Conservation (phyloP, 2,113 vertebrate species). For the Hypomesus transpacificus region DNA sequence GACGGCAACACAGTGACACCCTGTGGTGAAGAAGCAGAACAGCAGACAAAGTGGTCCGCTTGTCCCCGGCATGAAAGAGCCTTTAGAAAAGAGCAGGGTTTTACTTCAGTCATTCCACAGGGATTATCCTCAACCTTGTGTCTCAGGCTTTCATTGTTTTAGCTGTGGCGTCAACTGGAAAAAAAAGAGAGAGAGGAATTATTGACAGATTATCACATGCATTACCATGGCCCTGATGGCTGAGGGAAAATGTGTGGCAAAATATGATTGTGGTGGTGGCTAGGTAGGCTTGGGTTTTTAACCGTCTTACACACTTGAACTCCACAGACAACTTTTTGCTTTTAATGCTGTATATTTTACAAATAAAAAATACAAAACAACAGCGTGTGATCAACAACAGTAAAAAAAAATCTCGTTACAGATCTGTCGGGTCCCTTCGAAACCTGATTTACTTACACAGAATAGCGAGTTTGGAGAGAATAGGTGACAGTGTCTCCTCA, state of each 20-base stretch:
- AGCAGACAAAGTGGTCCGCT: too few relatives aligned
- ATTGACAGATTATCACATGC: background rate
- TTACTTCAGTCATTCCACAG: too few relatives aligned
- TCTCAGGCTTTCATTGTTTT: conserved; percentile 20
- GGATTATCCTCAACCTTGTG: background rate
- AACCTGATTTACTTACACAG: conserved; percentile 44
- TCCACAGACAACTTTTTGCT: too few relatives aligned
- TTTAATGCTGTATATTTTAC: too few relatives aligned
- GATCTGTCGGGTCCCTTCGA: background rate
- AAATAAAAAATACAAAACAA: background rate
- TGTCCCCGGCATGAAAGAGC: too few relatives aligned
- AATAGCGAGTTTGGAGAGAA: conserved; percentile 63
- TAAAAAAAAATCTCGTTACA: background rate
- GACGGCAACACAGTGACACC: too few relatives aligned
- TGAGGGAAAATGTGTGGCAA: background rate
- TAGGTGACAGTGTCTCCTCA: conserved; percentile 59
- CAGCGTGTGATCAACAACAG: background rate
- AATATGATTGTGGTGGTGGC: background rate
- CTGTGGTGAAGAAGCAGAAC: too few relatives aligned
- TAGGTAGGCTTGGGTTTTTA: too few relatives aligned
- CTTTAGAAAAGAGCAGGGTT: too few relatives aligned
- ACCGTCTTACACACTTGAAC: too few relatives aligned
- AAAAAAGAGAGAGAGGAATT: background rate
- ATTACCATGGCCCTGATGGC: background rate
- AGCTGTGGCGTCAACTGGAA: conserved; percentile 25